Evolutionary conservation across 2,113 vertebrate species (phyloP).

Genomic region (Eulacestoma nigropectus): DNA sequence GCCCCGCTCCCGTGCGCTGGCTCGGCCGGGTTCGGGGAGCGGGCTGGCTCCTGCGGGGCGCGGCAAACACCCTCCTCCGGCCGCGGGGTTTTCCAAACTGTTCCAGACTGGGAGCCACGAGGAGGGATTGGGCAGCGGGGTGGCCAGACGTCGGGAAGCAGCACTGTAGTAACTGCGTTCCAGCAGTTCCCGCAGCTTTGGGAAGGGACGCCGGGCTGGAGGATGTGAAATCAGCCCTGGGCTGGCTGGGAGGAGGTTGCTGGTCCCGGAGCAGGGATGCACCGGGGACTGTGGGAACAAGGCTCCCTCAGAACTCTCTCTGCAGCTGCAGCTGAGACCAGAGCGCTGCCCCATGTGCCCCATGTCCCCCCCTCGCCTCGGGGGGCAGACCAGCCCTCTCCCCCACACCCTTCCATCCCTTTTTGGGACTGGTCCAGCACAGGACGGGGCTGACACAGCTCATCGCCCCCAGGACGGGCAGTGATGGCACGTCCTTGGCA

Average conservation of each 20-base stretch:
- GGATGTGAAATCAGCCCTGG: background rate
- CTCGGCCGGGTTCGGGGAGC: background rate
- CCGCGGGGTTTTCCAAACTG: rapidly evolving
- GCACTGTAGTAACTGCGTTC: rapidly evolving
- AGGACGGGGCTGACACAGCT: background rate
- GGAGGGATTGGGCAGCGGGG: background rate
- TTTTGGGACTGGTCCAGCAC: background rate
- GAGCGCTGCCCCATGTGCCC: background rate
- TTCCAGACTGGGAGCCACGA: background rate
- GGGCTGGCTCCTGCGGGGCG: background rate
- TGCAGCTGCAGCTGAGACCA: background rate
- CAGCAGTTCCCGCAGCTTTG: background rate
- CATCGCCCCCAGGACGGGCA: rapidly evolving
- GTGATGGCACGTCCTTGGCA: background rate
- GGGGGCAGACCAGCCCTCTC: background rate
- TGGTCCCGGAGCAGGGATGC: background rate
- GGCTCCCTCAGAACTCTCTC: background rate
- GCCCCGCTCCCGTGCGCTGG: background rate
- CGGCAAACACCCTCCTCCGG: background rate
- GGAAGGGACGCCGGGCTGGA: background rate
- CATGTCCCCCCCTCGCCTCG: rapidly evolving
- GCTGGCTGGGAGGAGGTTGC: background rate
- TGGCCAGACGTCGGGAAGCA: rapidly evolving
- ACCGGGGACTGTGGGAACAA: background rate
- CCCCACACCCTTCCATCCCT: background rate